phyloP scores from a whole-genome alignment of 2,888 invertebrate species.

The Limnephilus rhombicus region DNA sequence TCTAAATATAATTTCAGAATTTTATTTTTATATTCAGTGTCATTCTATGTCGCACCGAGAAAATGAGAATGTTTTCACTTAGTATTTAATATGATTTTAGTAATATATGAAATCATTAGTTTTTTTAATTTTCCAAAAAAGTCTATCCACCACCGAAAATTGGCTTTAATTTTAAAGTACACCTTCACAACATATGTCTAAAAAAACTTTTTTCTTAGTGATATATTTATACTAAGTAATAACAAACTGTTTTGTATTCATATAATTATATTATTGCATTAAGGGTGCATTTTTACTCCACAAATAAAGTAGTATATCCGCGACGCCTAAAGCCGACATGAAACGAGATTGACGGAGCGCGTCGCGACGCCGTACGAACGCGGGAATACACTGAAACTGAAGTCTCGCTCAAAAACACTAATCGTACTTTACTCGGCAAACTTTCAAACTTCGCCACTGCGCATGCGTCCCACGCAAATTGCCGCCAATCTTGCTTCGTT shows the following conservation, averaged over 20 bases:
- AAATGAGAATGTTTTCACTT: too few relatives aligned
- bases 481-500: conserved; percentile 25
- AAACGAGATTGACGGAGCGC: not conserved
- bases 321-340: not conserved
- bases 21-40: too few relatives aligned
- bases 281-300: not conserved
- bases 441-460: not conserved
- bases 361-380: conserved; percentile 26
- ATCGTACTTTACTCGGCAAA: not conserved
- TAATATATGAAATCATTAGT: too few relatives aligned
- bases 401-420: not conserved
- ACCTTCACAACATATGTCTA: not conserved
- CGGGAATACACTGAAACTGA: conserved; percentile 10
- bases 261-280: not conserved
- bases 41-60: too few relatives aligned
- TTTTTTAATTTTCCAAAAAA: too few relatives aligned
- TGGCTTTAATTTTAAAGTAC: too few relatives aligned
- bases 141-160: too few relatives aligned
- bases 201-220: not conserved
- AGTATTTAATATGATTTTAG: too few relatives aligned
- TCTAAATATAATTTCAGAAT: too few relatives aligned
- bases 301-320: not conserved
- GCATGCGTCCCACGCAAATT: conserved; percentile 27
- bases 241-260: not conserved
- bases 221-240: not conserved